Evolutionary conservation across 1,140 invertebrate species (phyloP).

Genomic region (Lordiphosa mommai): DNA sequence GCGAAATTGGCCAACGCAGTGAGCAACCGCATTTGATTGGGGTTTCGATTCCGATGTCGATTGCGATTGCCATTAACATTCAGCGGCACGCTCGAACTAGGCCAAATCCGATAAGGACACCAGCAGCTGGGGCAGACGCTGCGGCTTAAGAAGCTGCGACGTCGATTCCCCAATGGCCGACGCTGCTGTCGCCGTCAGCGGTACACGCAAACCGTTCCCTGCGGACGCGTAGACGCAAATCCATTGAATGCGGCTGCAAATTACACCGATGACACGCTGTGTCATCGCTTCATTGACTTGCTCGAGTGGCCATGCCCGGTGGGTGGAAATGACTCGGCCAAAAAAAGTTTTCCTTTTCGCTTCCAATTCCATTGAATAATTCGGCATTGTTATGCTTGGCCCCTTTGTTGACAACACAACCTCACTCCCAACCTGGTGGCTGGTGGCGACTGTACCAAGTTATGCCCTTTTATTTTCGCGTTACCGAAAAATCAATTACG

Average conservation of each 20-base stretch:
- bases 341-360: slow-evolving; percentile 16
- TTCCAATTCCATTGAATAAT: slow-evolving; percentile 19
- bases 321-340: slow-evolving; percentile 14
- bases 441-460: neutral
- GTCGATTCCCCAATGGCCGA: slow-evolving; percentile 51
- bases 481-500: slow-evolving; percentile 33
- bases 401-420: slow-evolving; percentile 6
- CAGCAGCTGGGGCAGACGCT: slow-evolving; percentile 13
- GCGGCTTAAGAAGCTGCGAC: slow-evolving; percentile 18
- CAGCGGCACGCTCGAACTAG: slow-evolving; percentile 41
- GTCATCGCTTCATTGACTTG: slow-evolving; percentile 63
- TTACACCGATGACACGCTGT: slow-evolving; percentile 67
- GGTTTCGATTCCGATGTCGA: slow-evolving; percentile 40
- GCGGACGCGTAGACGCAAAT: slow-evolving; percentile 32
- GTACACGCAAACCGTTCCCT: slow-evolving; percentile 45
- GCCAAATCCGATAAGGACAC: slow-evolving; percentile 41
- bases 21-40: slow-evolving; percentile 8
- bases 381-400: slow-evolving; percentile 20
- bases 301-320: slow-evolving; percentile 15
- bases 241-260: slow-evolving; percentile 44
- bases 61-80: slow-evolving; percentile 57
- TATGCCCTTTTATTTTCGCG: slow-evolving; percentile 13
- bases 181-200: slow-evolving; percentile 46
- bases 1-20: slow-evolving; percentile 17
- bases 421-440: neutral